A percentile compares a stretch with the other conserved stretches of the same genome.
Conservation (phyloP, 2,113 vertebrate genomes). For the Tenebrosternarchus preto region DNA sequence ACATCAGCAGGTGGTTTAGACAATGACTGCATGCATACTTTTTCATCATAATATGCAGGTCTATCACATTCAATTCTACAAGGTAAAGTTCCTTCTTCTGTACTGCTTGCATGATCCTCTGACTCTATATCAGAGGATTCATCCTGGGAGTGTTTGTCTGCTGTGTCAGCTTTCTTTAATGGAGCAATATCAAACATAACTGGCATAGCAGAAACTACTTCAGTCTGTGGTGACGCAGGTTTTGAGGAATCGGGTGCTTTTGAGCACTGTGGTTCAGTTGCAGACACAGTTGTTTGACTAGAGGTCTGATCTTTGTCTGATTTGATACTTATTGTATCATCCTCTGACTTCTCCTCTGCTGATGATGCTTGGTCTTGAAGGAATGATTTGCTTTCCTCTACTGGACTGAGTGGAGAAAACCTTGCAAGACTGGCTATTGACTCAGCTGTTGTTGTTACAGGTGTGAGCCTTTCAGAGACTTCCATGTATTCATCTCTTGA, state of each 20-base stretch:
- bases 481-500: slow-evolving; percentile 88
- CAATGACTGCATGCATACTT: slow-evolving; percentile 44
- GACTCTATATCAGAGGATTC: slow-evolving; percentile 64
- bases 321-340: slow-evolving; percentile 51
- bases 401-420: slow-evolving; percentile 70
- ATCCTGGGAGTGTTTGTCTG: slow-evolving; percentile 59
- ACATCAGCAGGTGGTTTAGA: slow-evolving; percentile 53
- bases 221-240: slow-evolving; percentile 30
- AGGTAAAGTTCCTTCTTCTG: slow-evolving; percentile 66
- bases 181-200: slow-evolving; percentile 75
- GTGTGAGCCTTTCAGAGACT: slow-evolving; percentile 77
- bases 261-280: slow-evolving; percentile 15
- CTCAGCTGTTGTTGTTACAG: slow-evolving; percentile 65
- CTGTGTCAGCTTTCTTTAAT: slow-evolving; percentile 71
- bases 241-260: slow-evolving; percentile 42
- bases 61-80: slow-evolving; percentile 72
- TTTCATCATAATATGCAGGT: slow-evolving; percentile 59
- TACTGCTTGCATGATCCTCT: slow-evolving; percentile 63
- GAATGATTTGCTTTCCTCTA: slow-evolving; percentile 67
- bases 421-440: slow-evolving; percentile 70
- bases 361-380: slow-evolving; percentile 50
- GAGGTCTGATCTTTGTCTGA: slow-evolving; percentile 53
- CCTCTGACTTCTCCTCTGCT: slow-evolving; percentile 56
- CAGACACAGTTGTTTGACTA: slow-evolving; percentile 32
- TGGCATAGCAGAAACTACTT: slow-evolving; percentile 52